Evolutionary conservation across 2,888 invertebrate species (phyloP).

Genomic region (Hartigia nigra): DNA sequence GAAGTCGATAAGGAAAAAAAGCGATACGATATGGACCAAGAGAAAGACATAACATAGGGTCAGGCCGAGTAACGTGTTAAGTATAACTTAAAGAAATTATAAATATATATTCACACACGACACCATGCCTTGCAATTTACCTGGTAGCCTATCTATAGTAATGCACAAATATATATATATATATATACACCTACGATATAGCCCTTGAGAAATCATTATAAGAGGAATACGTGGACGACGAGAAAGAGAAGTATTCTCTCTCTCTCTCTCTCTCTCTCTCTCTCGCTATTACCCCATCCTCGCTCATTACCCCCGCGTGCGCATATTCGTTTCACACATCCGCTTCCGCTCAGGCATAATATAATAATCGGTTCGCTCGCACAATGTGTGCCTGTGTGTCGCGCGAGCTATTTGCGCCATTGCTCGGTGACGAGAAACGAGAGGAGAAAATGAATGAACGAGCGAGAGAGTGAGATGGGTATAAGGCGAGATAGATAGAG

Average conservation of each 20-base stretch:
- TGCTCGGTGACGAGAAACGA: conserved; percentile 3
- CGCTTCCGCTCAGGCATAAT: conserved; percentile 60
- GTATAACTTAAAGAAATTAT: conserved; percentile 21
- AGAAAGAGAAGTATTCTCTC: conserved; percentile 26
- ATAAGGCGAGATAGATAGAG: conserved; percentile 44
- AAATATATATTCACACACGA: conserved; percentile 25
- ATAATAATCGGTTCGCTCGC: conserved; percentile 56
- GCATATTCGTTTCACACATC: conserved; percentile 62
- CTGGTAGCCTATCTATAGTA: not conserved
- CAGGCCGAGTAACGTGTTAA: conserved; percentile 2
- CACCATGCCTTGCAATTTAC: conserved; percentile 17
- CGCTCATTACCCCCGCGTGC: conserved; percentile 50
- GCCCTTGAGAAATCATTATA: conserved; percentile 6
- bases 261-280: conserved; percentile 15
- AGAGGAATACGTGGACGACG: conserved; percentile 13
- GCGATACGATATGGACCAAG: conserved; percentile 56
- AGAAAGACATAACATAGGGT: conserved; percentile 58
- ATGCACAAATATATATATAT: not conserved
- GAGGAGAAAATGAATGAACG: conserved; percentile 13
- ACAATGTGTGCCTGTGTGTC: conserved; percentile 45
- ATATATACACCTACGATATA: not conserved
- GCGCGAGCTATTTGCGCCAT: conserved; percentile 42
- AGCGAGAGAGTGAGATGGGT: conserved; percentile 29
- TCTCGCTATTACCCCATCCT: conserved; percentile 28
- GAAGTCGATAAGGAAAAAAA: conserved; percentile 54